phyloP scores from a whole-genome alignment of 2,888 invertebrate genomes.

The Didymodactylos carnosus region DNA sequence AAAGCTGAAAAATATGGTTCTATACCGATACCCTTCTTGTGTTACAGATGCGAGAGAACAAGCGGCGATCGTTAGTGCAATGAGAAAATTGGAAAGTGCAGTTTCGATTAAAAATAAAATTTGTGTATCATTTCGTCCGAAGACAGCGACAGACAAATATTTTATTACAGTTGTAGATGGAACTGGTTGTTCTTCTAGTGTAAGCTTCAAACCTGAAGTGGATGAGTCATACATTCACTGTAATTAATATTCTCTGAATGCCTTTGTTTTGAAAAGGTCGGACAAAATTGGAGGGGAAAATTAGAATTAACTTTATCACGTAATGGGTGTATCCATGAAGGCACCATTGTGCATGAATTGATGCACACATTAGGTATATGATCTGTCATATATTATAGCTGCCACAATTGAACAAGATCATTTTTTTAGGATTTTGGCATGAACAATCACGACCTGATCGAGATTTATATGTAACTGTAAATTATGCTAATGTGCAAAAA shows the following conservation, averaged over 20 bases:
- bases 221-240: too few species aligned
- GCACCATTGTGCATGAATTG: constrained; percentile 13
- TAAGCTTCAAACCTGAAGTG: too few species aligned
- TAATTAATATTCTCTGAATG: too few species aligned
- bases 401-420: constrained; percentile 36
- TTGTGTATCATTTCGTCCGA: constrained; percentile 46
- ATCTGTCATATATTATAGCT: constrained; percentile 27
- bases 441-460: constrained; percentile 15
- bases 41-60: constrained; percentile 11
- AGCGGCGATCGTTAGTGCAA: constrained; percentile 20
- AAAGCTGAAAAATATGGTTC: not conserved
- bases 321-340: constrained; percentile 5
- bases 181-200: not conserved
- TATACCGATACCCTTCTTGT: not conserved
- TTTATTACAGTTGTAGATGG: constrained; percentile 15
- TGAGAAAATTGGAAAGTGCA: constrained; percentile 18
- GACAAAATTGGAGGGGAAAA: constrained; percentile 46
- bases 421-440: constrained; percentile 1
- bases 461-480: constrained; percentile 1
- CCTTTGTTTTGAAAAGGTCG: too few species aligned
- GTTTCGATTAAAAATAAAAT: constrained; percentile 37
- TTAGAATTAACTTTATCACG: constrained; percentile 49
- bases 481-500: not conserved
- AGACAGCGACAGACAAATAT: constrained; percentile 36
- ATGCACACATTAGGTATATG: constrained; percentile 5